Evolutionary conservation across 2,797 vertebrate species (phyloP).

Genomic region (Sebastes umbrosus): DNA sequence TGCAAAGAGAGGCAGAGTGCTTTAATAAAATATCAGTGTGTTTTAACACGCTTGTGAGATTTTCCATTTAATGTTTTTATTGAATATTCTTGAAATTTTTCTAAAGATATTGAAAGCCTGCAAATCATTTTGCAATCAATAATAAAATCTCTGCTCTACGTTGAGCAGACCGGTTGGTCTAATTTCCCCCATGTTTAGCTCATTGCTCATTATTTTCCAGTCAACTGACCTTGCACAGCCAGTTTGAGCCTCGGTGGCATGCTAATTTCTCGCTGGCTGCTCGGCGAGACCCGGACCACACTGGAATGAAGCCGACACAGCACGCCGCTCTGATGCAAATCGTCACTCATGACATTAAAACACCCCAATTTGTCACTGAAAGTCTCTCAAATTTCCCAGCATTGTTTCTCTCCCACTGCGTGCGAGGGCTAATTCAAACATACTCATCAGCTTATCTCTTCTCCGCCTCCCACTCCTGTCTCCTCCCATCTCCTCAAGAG

Average conservation of each 20-base stretch:
- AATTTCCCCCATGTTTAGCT: conserved; percentile 16
- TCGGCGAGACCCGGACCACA: conserved; percentile 5
- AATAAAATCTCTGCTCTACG: background rate
- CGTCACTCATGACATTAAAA: conserved; percentile 54
- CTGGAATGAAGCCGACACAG: conserved; percentile 32
- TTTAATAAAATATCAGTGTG: background rate
- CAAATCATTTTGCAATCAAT: background rate
- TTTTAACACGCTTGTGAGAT: background rate
- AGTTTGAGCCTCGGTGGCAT: conserved; percentile 25
- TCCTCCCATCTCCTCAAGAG: conserved; percentile 77
- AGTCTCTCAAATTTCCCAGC: conserved; percentile 49
- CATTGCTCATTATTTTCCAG: conserved; percentile 47
- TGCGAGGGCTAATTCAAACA: conserved; percentile 66
- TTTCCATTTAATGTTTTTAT: background rate
- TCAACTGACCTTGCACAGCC: conserved; percentile 53
- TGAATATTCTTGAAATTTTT: background rate
- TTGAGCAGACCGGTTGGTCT: background rate
- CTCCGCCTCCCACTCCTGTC: conserved; percentile 69
- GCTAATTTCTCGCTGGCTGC: conserved; percentile 42
- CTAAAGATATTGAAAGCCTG: background rate
- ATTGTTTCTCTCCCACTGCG: conserved; percentile 57
- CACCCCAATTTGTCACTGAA: conserved; percentile 62
- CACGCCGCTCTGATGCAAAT: conserved; percentile 38
- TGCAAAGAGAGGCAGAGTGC: background rate
- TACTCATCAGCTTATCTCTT: conserved; percentile 72